phyloP scores from a whole-genome alignment of 2,888 invertebrate species.

The Ophioninae sp. region DNA sequence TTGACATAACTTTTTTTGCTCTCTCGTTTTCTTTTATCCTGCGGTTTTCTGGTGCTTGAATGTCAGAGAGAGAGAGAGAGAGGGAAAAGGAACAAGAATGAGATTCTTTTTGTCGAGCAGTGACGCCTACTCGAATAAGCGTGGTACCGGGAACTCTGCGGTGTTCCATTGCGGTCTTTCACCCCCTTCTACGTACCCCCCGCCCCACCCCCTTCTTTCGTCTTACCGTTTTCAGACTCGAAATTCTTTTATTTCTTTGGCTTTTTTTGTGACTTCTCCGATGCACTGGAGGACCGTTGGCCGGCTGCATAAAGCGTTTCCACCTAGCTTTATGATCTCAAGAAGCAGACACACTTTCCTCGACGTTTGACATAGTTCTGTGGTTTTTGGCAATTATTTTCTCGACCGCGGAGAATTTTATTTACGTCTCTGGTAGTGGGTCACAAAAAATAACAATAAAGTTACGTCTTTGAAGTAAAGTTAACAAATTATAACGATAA shows the following conservation, averaged over 20 bases:
- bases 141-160: constrained; percentile 70
- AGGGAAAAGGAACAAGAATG: constrained; percentile 63
- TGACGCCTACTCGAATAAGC: constrained; percentile 66
- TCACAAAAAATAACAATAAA: too few species aligned
- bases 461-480: too few species aligned
- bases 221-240: background rate
- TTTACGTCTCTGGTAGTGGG: too few species aligned
- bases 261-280: constrained; percentile 27
- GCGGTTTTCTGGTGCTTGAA: constrained; percentile 62
- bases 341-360: constrained; percentile 30
- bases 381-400: constrained; percentile 13
- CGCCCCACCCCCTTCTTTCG: constrained; percentile 23
- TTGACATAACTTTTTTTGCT: constrained; percentile 69
- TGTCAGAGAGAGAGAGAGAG: constrained; percentile 18
- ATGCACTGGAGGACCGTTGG: constrained; percentile 55
- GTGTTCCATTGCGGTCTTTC: constrained; percentile 64
- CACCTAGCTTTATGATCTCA: constrained; percentile 52
- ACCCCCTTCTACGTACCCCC: constrained; percentile 18
- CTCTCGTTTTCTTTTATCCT: constrained; percentile 54
- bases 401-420: background rate
- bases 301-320: constrained; percentile 59
- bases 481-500: too few species aligned
- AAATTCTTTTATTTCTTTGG: constrained; percentile 9
- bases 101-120: constrained; percentile 68
- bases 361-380: constrained; percentile 47